A percentile compares a stretch with the other conserved stretches of the same genome.
phyloP scores from a whole-genome alignment of 2,113 vertebrate genomes.

The Podarcis cretensis region DNA sequence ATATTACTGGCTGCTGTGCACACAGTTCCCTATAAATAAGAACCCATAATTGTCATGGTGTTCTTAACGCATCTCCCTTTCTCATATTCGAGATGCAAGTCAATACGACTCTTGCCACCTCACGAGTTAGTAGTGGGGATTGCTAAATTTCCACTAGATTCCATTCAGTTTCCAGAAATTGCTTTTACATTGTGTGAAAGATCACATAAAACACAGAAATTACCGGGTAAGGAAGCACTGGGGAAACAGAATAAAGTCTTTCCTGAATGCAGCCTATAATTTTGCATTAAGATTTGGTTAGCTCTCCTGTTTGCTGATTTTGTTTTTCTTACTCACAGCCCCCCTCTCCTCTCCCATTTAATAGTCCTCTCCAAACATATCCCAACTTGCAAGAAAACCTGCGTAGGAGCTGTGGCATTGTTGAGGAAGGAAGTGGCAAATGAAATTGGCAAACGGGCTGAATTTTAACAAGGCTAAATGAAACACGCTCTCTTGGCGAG shows the following conservation, averaged over 20 bases:
- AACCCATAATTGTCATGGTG: not conserved
- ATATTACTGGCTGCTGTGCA: not conserved
- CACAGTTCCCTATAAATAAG: slow-evolving; percentile 1
- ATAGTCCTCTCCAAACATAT: not conserved
- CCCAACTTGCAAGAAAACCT: not conserved
- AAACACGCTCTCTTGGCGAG: not conserved
- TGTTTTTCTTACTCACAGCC: not conserved
- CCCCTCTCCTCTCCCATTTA: no score
- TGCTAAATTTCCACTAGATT: no score
- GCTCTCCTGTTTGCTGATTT: not conserved
- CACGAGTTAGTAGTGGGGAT: not conserved
- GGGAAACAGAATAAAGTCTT: no score
- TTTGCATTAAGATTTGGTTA: not conserved
- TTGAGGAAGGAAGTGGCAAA: not conserved
- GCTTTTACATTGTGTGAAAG: no score
- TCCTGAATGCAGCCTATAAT: not conserved
- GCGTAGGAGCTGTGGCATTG: not conserved
- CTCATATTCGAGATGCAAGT: not conserved
- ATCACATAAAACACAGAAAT: no score
- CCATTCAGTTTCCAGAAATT: no score
- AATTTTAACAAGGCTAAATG: not conserved
- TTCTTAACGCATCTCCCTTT: slow-evolving; percentile 21
- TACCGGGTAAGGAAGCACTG: no score
- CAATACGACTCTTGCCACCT: slow-evolving; percentile 13
- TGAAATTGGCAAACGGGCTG: not conserved